Percentiles rank a stretch among this genome's conserved stretches.
These are phyloP conservation scores for Galerucella nymphaeae DNA, from an alignment of 2,888 invertebrate genomes.

Conservation along the genomic window DNA sequence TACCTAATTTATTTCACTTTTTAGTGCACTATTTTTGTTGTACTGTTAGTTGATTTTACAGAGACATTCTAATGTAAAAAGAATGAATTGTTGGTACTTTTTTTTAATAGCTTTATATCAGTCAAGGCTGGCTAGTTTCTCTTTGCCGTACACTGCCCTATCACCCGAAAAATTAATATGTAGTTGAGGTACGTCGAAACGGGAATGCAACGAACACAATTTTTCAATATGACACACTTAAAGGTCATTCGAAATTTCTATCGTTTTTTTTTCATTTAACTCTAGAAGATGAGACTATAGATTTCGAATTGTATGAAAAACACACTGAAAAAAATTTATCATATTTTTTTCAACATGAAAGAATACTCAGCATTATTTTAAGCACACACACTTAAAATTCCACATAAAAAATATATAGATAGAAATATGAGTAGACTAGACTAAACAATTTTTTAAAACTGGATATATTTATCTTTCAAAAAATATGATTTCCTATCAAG, in stretches of 20 bases:
- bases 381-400: too few species aligned
- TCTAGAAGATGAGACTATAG: background rate
- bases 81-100: background rate
- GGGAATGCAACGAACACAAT: background rate
- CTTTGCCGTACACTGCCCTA: conserved; percentile 54
- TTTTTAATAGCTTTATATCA: conserved; percentile 48
- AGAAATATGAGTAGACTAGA: background rate
- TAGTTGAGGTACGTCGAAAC: background rate
- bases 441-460: background rate
- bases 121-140: conserved; percentile 58
- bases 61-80: background rate
- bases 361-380: too few species aligned
- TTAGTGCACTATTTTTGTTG: too few species aligned
- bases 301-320: background rate
- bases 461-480: background rate
- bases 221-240: background rate
- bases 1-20: too few species aligned
- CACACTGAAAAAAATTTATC: too few species aligned
- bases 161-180: background rate
- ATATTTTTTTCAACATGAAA: too few species aligned
- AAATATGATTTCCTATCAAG: conserved; percentile 1
- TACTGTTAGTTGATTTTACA: background rate
- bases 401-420: too few species aligned
- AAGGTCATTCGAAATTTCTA: background rate
- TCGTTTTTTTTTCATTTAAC: background rate